phyloP scores from a whole-genome alignment of 2,888 invertebrate genomes.

The Nebria salina region DNA sequence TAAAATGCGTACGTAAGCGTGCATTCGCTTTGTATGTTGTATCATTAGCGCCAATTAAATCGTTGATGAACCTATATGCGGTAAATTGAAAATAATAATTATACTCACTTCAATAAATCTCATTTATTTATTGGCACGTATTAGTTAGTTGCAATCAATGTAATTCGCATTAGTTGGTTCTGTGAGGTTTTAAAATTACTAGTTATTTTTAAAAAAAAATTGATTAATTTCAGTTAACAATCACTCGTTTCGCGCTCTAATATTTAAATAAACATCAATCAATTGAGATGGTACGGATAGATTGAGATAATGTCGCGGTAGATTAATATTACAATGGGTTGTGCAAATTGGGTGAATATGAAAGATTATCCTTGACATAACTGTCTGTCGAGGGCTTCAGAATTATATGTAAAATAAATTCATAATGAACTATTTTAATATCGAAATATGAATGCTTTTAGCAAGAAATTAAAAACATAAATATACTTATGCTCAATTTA shows the following conservation, averaged over 20 bases:
- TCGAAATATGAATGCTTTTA: no score
- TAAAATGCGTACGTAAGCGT: background rate
- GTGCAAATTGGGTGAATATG: no score
- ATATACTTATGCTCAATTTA: no score
- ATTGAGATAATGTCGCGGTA: no score
- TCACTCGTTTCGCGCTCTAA: background rate
- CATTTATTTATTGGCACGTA: background rate
- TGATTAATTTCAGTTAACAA: background rate
- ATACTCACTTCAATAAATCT: background rate
- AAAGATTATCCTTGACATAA: no score
- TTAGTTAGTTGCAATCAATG: background rate
- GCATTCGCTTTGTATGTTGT: background rate
- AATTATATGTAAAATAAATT: no score
- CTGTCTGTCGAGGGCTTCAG: no score
- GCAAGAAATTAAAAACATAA: no score
- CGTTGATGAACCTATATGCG: background rate
- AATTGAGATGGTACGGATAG: no score
- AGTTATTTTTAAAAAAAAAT: background rate
- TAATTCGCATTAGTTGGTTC: background rate
- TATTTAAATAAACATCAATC: background rate
- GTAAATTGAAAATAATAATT: background rate
- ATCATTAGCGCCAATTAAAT: background rate
- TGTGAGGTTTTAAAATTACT: background rate
- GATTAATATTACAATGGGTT: no score
- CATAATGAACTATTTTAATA: no score